These are phyloP conservation scores for Pachydiplax longipennis DNA, from an alignment of 2,888 invertebrate genomes.

Conservation along the genomic window DNA sequence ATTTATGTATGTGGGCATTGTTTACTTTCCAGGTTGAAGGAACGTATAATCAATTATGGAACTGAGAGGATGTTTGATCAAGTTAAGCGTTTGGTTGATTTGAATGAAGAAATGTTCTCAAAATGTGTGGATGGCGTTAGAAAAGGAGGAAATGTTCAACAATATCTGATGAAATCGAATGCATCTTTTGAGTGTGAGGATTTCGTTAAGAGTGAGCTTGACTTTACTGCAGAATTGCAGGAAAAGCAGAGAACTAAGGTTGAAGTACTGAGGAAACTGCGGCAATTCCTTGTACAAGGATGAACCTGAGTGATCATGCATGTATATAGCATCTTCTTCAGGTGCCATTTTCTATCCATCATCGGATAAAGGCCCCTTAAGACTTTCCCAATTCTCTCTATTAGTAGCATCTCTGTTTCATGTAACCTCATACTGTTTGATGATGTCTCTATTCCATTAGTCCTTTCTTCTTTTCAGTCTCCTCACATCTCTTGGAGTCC, in stretches of 20 bases:
- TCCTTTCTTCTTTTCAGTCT: too few relatives aligned
- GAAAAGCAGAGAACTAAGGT: background rate
- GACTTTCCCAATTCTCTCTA: too few relatives aligned
- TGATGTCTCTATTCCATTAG: too few relatives aligned
- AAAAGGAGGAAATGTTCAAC: background rate
- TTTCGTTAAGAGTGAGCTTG: background rate
- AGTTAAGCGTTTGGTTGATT: background rate
- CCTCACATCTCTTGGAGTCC: too few relatives aligned
- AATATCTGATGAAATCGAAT: background rate
- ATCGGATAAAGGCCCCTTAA: too few relatives aligned
- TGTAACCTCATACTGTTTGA: too few relatives aligned
- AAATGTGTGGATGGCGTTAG: background rate
- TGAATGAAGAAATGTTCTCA: background rate
- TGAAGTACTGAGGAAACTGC: background rate
- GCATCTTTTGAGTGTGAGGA: background rate
- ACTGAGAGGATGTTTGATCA: background rate
- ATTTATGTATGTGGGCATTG: too few relatives aligned
- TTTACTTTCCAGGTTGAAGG: conserved; percentile 7
- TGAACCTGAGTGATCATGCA: background rate
- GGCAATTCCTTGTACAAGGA: background rate
- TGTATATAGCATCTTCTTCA: too few relatives aligned
- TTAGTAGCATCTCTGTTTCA: too few relatives aligned
- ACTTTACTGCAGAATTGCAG: conserved; percentile 15
- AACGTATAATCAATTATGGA: background rate
- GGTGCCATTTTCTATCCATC: too few relatives aligned